Conservation (phyloP, 2,113 vertebrate species). For the Microcebus tavaratra region DNA sequence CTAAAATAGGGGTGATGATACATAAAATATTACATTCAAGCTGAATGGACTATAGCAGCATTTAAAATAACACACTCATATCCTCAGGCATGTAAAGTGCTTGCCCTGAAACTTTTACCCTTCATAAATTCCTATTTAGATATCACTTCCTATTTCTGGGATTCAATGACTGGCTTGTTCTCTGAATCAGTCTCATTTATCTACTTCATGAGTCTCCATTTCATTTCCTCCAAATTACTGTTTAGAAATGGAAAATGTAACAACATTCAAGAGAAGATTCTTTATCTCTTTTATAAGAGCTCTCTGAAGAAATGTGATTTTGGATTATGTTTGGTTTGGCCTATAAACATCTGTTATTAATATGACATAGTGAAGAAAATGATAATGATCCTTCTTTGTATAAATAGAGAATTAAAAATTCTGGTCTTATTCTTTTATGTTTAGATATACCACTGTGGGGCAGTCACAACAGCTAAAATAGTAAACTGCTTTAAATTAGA, state of each 20-base stretch:
- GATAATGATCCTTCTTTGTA: conserved; percentile 68
- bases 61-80: conserved; percentile 6
- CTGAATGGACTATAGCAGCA: neutral
- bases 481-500: conserved; percentile 55
- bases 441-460: conserved; percentile 81
- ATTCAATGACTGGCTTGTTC: conserved; percentile 75
- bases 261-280: conserved; percentile 52
- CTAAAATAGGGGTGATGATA: neutral
- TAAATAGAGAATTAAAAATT: conserved; percentile 55
- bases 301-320: conserved; percentile 66
- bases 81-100: neutral
- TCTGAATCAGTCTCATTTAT: conserved; percentile 74
- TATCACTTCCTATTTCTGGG: conserved; percentile 47
- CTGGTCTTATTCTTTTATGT: conserved; percentile 76
- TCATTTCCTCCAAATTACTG: conserved; percentile 63
- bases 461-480: conserved; percentile 82
- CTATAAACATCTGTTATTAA: conserved; percentile 76
- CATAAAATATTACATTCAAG: neutral
- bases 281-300: conserved; percentile 70
- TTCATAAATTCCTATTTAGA: conserved; percentile 67
- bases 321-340: conserved; percentile 65
- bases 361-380: conserved; percentile 70
- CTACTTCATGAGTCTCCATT: conserved; percentile 54
- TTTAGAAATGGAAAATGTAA: conserved; percentile 71
- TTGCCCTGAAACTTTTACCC: conserved; percentile 70